Evolutionary conservation across 1,140 invertebrate genomes (phyloP), one percentile per base, ranked within the genome.

Genomic region (Armadillidium nasatum): DNA sequence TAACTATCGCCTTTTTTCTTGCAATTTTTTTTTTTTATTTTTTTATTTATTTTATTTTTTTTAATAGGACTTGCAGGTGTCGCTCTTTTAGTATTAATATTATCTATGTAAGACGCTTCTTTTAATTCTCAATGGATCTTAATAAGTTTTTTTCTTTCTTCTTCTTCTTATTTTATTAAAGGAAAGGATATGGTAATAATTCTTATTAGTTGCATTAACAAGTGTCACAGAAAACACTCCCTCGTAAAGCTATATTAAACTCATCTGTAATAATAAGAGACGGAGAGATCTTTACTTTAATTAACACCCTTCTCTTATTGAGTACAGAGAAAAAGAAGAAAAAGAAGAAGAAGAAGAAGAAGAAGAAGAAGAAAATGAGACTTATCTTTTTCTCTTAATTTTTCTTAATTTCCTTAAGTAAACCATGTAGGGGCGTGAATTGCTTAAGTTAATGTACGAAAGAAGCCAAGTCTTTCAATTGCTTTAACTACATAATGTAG

Each of bases 351-450:
- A 60, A 60, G 50, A 13, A 60, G 19, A 60, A 19, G 19, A 19
- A 60, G 50, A 15, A 60, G 50, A 60, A 60, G 11, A 3, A 60
- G 50, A 13, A 19, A 60, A 33, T 33, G 33, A 33, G 33, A 33
- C 33, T 33, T 33, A 33, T 33, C 33, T 33, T 33, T 33, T 33
- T 33, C 33, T 33, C 33, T 33, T 60, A 19, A 15, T 60, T 15
- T 50, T 60, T 60, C 50, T 60, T 60, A 60, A 60, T 60, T 60
- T 60, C 19, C 50, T 60, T 60, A 60, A 60, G 50, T 60, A 60
- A 60, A 60, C 50, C 50, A 60, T 60, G 50, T 60, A 60, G 50
- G 50, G 50, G 50, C 50, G 50, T 60, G 50, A 60, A 60, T 60
- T 60, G 50, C 50, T 7, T 15, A 60, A 60, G 50, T 60, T 60